Evolutionary conservation across 2,113 vertebrate genomes (phyloP), one percentile per base, ranked within the genome.

Genomic region (Menidia beryllina): DNA sequence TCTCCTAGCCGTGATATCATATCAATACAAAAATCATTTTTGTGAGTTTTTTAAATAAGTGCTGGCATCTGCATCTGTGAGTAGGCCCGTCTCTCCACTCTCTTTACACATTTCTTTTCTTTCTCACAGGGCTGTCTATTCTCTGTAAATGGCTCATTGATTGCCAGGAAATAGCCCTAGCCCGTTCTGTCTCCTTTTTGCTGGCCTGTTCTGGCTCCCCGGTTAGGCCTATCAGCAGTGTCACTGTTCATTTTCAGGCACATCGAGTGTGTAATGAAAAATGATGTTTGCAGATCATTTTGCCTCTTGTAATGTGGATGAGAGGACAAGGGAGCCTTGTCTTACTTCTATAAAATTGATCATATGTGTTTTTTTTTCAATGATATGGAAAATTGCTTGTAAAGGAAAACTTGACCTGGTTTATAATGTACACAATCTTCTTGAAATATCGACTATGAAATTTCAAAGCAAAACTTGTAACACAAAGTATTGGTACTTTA

Each of bases 211-310:
- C 71, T 77, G 61, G 19, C 73, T 78, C 64, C 58, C 62, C 81
- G 86, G 82, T 88, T 83, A 90, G 60, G 39, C 57, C 68, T 43
- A 80, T 87, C 81, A 76, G 66, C 27, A 56, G 62, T 21, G 45
- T 26, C 67, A 19, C 74, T 79, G 85, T 82, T 84, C 84, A 84
- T 82, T 88, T 81, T 80, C 84, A 88, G 82, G 68, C 69, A 77
- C 20, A 19, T 75, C 24, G 23, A 78, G 69, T 75, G 63, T 74
- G 70, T 77, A 79, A 88, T 81, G 81, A 88, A 81, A 87, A 84
- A 88, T 84, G 5, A 87, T 72, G 75, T 65, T 68, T 70, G 38
- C 23, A 3, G 52, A 69, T 85, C 57, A 41, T 68, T 75, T 77
- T 55, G 54, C 68, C 45, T 77, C 54, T 47, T 50, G 55, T 78